A percentile compares a stretch with the other conserved stretches of the same genome.
Evolutionary conservation across 2,888 invertebrate genomes (phyloP).

Genomic region (Ophioninae sp.): DNA sequence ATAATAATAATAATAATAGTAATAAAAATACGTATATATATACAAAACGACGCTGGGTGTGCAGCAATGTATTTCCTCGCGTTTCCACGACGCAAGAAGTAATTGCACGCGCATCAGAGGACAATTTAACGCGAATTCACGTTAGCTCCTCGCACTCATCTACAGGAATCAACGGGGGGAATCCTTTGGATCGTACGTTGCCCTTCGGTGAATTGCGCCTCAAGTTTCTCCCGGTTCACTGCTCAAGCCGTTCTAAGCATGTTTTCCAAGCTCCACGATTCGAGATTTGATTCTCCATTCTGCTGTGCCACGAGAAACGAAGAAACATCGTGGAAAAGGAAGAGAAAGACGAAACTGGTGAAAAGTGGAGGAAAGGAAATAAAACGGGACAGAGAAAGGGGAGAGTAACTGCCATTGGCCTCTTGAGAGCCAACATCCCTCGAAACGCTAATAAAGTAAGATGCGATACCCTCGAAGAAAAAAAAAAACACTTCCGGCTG

Average conservation of each 20-base stretch:
- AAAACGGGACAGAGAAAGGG: not conserved
- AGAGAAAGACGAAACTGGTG: not conserved
- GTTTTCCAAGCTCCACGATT: slow-evolving; percentile 30
- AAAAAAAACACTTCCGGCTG: slow-evolving; percentile 47
- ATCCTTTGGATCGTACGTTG: slow-evolving; percentile 34
- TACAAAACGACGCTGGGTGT: slow-evolving; percentile 4
- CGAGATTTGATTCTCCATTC: slow-evolving; percentile 46
- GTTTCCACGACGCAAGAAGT: slow-evolving; percentile 58
- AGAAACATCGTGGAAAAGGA: slow-evolving; percentile 28
- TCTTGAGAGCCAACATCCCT: slow-evolving; percentile 12
- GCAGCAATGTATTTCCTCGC: slow-evolving; percentile 48
- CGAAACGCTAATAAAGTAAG: slow-evolving; percentile 47
- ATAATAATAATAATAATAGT: not conserved
- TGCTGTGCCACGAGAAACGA: slow-evolving; percentile 10
- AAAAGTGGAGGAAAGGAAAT: not conserved
- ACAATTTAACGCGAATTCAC: slow-evolving; percentile 62
- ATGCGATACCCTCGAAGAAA: slow-evolving; percentile 23
- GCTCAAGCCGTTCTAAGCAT: slow-evolving; percentile 24
- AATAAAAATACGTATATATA: slow-evolving; percentile 12
- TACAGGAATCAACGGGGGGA: slow-evolving; percentile 24
- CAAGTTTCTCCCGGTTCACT: slow-evolving; percentile 55
- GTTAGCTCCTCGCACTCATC: slow-evolving; percentile 33
- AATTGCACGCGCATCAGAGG: slow-evolving; percentile 63
- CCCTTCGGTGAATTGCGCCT: slow-evolving; percentile 18
- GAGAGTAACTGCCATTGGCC: not conserved